phyloP scores from a whole-genome alignment of 2,888 invertebrate species.

The Tuta absoluta region DNA sequence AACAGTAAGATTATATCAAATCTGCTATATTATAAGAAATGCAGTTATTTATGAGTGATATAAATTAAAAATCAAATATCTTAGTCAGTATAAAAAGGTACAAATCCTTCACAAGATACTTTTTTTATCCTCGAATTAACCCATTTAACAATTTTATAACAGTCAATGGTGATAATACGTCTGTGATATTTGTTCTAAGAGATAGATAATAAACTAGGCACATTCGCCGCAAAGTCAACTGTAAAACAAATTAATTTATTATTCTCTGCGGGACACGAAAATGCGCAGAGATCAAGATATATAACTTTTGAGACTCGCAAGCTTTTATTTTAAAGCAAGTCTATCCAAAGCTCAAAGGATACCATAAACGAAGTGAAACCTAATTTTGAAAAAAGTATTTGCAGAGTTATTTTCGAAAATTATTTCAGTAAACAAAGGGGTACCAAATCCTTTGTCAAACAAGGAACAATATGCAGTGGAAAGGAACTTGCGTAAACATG shows the following conservation, averaged over 20 bases:
- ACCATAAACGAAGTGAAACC: not conserved
- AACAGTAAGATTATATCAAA: too few relatives aligned
- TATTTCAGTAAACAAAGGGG: not conserved
- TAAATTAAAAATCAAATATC: too few relatives aligned
- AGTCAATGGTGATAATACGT: not conserved
- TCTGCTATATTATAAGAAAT: too few relatives aligned
- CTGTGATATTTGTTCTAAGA: too few relatives aligned
- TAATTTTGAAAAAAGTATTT: not conserved
- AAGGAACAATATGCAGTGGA: not conserved
- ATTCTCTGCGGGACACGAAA: constrained; percentile 48
- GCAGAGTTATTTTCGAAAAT: not conserved
- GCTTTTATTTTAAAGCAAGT: constrained; percentile 2
- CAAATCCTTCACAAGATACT: too few relatives aligned
- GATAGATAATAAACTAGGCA: constrained; percentile 39
- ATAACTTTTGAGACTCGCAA: constrained; percentile 2
- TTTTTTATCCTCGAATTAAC: too few relatives aligned
- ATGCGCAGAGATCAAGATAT: not conserved
- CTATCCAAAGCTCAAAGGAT: not conserved
- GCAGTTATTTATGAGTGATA: too few relatives aligned
- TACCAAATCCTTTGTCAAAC: not conserved
- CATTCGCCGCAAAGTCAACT: constrained; percentile 45
- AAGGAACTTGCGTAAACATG: not conserved
- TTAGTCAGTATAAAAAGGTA: too few relatives aligned
- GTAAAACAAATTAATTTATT: constrained; percentile 55
- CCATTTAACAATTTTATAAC: too few relatives aligned